Evolutionary conservation across 2,888 invertebrate genomes (phyloP).

Genomic region (Pollenia labialis): DNA sequence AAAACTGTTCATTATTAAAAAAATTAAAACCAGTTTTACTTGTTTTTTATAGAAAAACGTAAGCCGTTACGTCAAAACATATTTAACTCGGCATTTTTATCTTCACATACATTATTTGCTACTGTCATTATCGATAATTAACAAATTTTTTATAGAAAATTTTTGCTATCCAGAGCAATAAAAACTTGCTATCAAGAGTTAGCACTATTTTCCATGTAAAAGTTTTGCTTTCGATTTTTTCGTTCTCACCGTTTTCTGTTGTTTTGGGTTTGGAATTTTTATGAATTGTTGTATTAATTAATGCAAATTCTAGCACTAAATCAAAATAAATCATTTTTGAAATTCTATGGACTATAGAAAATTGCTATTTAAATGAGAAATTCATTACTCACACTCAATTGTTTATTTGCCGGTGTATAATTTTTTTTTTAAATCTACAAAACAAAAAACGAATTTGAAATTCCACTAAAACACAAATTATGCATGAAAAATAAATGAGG

Average conservation of each 20-base stretch:
- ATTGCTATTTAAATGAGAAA: neutral
- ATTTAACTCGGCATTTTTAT: too few relatives aligned
- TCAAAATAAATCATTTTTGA: slow-evolving; percentile 52
- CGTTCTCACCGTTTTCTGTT: neutral
- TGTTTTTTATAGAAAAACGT: too few relatives aligned
- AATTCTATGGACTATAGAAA: slow-evolving; percentile 13
- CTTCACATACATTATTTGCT: too few relatives aligned
- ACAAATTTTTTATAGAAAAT: too few relatives aligned
- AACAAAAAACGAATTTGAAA: slow-evolving; percentile 53
- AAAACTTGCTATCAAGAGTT: too few relatives aligned
- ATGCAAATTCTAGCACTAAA: slow-evolving; percentile 64
- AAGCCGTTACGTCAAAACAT: too few relatives aligned
- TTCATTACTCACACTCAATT: slow-evolving; percentile 14
- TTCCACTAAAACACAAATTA: slow-evolving; percentile 65
- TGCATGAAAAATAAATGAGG: slow-evolving; percentile 40
- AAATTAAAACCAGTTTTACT: too few relatives aligned
- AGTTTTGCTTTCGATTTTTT: slow-evolving; percentile 10
- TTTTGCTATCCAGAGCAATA: too few relatives aligned
- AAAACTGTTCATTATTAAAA: too few relatives aligned
- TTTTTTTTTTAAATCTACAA: slow-evolving; percentile 24
- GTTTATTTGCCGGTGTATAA: slow-evolving; percentile 1
- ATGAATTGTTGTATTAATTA: slow-evolving; percentile 60
- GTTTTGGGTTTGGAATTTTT: slow-evolving; percentile 20
- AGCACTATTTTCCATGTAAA: too few relatives aligned
- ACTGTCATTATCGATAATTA: too few relatives aligned